These are phyloP conservation scores for Rhegmatorhina hoffmannsi DNA, from an alignment of 2,113 vertebrate species.

Conservation along the genomic window DNA sequence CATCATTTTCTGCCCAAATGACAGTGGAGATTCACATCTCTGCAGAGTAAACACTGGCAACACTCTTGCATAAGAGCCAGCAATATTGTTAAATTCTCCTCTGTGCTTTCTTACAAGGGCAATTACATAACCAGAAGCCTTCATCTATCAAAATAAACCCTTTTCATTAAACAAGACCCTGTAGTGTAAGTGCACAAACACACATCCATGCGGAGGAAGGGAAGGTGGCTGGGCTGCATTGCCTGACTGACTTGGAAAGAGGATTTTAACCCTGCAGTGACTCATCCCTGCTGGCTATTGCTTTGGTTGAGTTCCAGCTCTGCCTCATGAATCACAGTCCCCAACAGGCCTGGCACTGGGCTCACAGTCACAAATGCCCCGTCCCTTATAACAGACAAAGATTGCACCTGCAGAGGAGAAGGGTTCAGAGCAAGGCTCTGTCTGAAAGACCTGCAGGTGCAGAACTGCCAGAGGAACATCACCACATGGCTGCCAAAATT, in stretches of 20 bases:
- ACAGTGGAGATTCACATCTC: conserved; percentile 49
- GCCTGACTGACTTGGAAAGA: not conserved
- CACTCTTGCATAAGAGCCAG: conserved; percentile 42
- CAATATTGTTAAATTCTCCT: conserved; percentile 37
- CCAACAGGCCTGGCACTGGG: not conserved
- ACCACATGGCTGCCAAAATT: not conserved
- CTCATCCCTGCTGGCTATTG: not conserved
- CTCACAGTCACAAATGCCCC: not conserved
- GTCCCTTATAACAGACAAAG: not conserved
- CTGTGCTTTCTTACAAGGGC: conserved; percentile 34
- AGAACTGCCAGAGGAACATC: not conserved
- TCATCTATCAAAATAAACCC: conserved; percentile 30
- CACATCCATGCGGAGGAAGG: not conserved
- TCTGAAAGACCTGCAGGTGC: not conserved
- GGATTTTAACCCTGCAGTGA: not conserved
- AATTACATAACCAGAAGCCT: conserved; percentile 56
- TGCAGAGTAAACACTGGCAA: conserved; percentile 49
- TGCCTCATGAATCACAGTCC: not conserved
- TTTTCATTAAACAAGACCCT: conserved; percentile 13
- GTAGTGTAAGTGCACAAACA: not conserved
- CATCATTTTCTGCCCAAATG: conserved; percentile 50
- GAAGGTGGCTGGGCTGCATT: not conserved
- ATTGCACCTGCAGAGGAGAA: not conserved
- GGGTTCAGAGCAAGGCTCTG: not conserved
- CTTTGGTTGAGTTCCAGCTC: not conserved